Conservation (phyloP, 1,140 invertebrate species). For the Harpegnathos saltator region DNA sequence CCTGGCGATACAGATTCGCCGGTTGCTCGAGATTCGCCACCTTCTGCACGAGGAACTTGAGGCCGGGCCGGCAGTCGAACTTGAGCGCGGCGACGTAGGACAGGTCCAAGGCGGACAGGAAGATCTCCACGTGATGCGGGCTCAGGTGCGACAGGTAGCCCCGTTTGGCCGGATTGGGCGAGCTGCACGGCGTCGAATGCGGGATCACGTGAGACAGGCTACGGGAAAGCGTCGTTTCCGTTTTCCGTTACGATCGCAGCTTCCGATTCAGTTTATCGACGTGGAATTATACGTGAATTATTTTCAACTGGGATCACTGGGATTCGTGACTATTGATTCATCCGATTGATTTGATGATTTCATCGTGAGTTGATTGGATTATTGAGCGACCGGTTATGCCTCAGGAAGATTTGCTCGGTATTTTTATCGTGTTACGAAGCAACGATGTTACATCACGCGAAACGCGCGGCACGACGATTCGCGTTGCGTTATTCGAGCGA, state of each 20-base stretch:
- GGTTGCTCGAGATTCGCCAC: constrained; percentile 94
- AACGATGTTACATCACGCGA: no score
- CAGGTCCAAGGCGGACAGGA: constrained; percentile 92
- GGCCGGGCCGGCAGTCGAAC: constrained; percentile 94
- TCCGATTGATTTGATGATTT: no score
- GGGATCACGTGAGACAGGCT: constrained; percentile 81
- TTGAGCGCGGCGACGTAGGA: constrained; percentile 93
- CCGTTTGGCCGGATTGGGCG: constrained; percentile 81
- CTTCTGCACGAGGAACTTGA: constrained; percentile 97
- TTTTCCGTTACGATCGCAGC: no score
- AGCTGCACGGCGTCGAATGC: constrained; percentile 86
- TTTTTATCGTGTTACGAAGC: no score
- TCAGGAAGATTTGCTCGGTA: no score
- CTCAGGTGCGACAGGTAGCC: constrained; percentile 67
- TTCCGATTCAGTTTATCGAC: not conserved
- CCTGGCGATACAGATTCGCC: constrained; percentile 96
- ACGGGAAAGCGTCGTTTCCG: constrained; percentile 67
- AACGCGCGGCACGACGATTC: no score
- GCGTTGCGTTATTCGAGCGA: no score
- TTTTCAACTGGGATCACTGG: not conserved
- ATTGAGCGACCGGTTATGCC: no score
- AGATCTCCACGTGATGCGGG: constrained; percentile 79
- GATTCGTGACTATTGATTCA: no score
- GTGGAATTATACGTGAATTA: not conserved
- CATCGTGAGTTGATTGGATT: no score